Percentiles rank a stretch among this genome's conserved stretches.
These are phyloP conservation scores for Drosophila lacteicornis DNA, from an alignment of 1,140 invertebrate species.

Conservation along the genomic window DNA sequence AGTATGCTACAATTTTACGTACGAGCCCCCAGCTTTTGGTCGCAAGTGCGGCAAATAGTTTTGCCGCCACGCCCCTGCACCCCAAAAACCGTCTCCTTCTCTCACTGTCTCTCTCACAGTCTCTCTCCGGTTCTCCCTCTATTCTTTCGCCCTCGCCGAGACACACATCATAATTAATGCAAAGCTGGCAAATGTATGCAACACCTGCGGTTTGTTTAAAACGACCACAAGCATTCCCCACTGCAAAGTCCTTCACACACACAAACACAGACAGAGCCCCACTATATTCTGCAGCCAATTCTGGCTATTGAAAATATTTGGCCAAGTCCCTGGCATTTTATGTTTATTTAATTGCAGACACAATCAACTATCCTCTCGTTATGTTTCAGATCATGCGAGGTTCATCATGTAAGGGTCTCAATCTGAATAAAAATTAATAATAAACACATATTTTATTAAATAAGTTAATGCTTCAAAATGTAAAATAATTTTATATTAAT, in stretches of 20 bases:
- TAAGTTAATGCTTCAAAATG: no score
- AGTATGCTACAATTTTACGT: conserved; percentile 73
- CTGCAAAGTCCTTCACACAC: conserved; percentile 1
- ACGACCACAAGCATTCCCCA: conserved; percentile 78
- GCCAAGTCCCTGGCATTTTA: conserved; percentile 71
- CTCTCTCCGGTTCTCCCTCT: neutral
- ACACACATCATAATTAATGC: conserved; percentile 84
- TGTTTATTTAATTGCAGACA: conserved; percentile 71
- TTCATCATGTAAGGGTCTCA: no score
- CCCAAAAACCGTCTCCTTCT: conserved; percentile 3
- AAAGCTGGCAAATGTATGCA: conserved; percentile 84
- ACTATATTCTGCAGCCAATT: conserved; percentile 24
- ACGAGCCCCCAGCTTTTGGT: conserved; percentile 58
- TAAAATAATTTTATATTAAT: no score
- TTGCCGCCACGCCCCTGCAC: conserved; percentile 36
- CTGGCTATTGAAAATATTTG: conserved; percentile 66
- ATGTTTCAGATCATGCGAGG: neutral
- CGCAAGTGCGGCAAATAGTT: conserved; percentile 80
- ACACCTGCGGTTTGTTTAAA: conserved; percentile 85
- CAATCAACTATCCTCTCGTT: no score
- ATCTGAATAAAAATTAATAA: rapidly evolving
- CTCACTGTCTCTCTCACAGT: neutral
- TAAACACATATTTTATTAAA: neutral
- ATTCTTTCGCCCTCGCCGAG: conserved; percentile 10
- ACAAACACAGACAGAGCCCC: neutral